Evolutionary conservation across 2,888 invertebrate species (phyloP), one percentile per base, ranked within the genome.

Genomic region (Zaprionus lineosus): DNA sequence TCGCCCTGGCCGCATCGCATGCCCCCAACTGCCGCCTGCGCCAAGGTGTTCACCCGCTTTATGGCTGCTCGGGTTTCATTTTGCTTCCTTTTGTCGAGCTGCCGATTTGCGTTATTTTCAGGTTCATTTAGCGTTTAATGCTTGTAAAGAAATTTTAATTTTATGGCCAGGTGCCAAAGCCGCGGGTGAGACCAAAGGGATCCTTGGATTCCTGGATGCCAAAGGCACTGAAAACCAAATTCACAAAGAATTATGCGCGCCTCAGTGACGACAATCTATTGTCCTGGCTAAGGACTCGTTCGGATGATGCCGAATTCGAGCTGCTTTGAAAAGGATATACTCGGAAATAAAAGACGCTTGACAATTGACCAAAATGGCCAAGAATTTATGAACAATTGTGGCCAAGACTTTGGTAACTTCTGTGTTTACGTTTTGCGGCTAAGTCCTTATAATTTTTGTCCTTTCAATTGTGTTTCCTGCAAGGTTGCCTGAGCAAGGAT

Each of bases 41-140:
- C 21, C 41, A 67, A 71, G 68, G 70, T 62, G 66, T 65, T 77
- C 50, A 59, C 40, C 11, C 56, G 24, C 50, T 56, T 77, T 77
- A 62, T 77, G 51, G 41, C 62, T 40, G 70, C 58, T 68, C 61
- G 51, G 44, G 55, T 64, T 47, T 59, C 33, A 5, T 44, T 43
- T 24, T 24, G 24, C 36, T 55, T 50, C 11, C 26, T 26, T 14
- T 39, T 48, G 14, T 40, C 31, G 19, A 29, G 19, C 47, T 37
- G 46, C 50, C 79, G 78, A 82, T 86, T 86, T 86, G 82, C 76
- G 84, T 81, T 83, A 88, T 87, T 87, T 88, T 87, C 86, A 79
- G 87, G 77, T 87, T 87, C 88, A 87, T 87, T 87, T 79, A 71
- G 74, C 79, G 74, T 84, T 86, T 81, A 87, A 86, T 87, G 87